Evolutionary conservation across 2,888 invertebrate genomes (phyloP).

Genomic region (Eupithecia abbreviata): DNA sequence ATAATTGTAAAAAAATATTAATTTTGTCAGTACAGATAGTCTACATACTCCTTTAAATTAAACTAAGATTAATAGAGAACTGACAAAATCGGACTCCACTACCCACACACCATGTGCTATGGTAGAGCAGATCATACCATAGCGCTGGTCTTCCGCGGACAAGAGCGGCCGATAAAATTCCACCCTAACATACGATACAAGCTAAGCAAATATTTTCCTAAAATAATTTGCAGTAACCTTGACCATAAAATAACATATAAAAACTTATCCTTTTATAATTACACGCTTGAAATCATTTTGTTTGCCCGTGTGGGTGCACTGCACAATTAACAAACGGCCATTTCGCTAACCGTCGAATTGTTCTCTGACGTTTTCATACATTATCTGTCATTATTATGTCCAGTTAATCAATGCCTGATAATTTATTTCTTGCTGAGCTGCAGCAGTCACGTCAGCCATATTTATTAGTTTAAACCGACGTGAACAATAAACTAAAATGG

Average conservation of each 20-base stretch:
- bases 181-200: neutral
- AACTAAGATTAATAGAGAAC: too few relatives aligned
- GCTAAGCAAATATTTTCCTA: neutral
- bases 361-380: neutral
- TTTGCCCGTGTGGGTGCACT: neutral
- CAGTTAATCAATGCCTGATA: neutral
- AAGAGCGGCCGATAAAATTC: neutral
- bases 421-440: constrained; percentile 12
- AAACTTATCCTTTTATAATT: neutral
- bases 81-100: too few relatives aligned
- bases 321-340: neutral
- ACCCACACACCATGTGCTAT: too few relatives aligned
- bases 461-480: constrained; percentile 9
- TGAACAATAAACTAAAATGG: constrained; percentile 11
- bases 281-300: neutral
- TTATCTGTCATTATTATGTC: constrained; percentile 10
- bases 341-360: constrained; percentile 1
- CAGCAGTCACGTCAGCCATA: neutral
- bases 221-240: neutral
- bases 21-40: too few relatives aligned
- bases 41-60: too few relatives aligned
- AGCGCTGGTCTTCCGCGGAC: too few relatives aligned
- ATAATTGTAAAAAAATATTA: too few relatives aligned
- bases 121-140: too few relatives aligned
- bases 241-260: neutral